Evolutionary conservation across 2,888 invertebrate genomes (phyloP).

Genomic region (Agriotes lineatus): DNA sequence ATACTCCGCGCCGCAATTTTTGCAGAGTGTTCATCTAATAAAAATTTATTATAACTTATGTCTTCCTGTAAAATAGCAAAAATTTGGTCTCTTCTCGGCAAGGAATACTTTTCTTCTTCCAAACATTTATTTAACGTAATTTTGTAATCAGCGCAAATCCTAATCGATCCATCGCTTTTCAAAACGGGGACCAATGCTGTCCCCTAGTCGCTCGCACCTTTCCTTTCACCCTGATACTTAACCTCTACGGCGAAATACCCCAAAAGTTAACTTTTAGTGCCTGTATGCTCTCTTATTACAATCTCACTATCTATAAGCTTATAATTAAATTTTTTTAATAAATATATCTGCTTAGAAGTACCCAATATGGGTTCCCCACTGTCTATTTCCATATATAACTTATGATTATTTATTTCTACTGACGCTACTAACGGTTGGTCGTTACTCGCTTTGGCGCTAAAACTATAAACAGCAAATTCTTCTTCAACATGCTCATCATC

Average conservation of each 20-base stretch:
- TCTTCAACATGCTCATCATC: too few species aligned
- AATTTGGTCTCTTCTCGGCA: too few species aligned
- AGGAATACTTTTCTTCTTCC: constrained; percentile 25
- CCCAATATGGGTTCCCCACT: not conserved
- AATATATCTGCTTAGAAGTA: not conserved
- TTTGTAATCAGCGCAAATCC: constrained; percentile 14
- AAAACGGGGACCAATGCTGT: constrained; percentile 43
- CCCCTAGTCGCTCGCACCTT: constrained; percentile 31
- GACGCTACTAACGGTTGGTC: too few species aligned
- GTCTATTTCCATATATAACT: not conserved
- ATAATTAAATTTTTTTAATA: not conserved
- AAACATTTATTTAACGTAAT: not conserved
- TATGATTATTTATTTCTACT: too few species aligned
- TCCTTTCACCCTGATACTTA: not conserved
- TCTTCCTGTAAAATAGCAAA: constrained; percentile 42
- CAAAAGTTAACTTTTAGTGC: not conserved
- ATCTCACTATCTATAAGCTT: too few species aligned
- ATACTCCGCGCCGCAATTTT: not conserved
- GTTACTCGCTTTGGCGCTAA: too few species aligned
- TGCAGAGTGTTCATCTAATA: too few species aligned
- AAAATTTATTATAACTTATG: constrained; percentile 26
- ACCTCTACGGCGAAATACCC: too few species aligned
- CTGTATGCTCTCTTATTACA: not conserved
- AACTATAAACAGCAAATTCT: too few species aligned
- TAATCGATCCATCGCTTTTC: not conserved